Evolutionary conservation across 2,888 invertebrate species (phyloP), one percentile per base, ranked within the genome.

Genomic region (Ligdia adustata): DNA sequence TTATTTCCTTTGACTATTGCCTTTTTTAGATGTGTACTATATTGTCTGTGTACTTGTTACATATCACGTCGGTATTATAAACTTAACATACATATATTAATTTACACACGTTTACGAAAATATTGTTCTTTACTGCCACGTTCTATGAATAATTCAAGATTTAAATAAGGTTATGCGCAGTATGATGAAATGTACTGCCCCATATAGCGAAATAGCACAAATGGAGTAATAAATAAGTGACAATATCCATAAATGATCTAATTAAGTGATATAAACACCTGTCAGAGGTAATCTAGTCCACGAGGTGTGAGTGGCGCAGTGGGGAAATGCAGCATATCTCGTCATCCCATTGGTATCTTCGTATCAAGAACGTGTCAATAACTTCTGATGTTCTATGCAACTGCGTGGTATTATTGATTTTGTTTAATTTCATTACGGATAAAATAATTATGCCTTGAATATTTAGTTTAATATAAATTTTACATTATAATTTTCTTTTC

Each of bases 221-320:
- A 60, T 62, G 61, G 43, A 34, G 37, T 46, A 49, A 67, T 66
- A 57, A 61, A 69, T 69, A 62, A 60, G 46, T 54, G 49, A 53
- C 43, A 55, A 57, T 62, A 62, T 58, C 65, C 47, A 56, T 60
- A 64, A 57, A 66, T 76, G 72, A 61, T 74, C 72, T 75, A 75
- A 78, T 80, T 82, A 78, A 60, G 58, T 49, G 57, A 62, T 59
- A 56, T 55, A 62, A 63, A 64, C 52, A 61, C 47, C 45, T 60
- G 59, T 52, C 55, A 53, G 62, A 67, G 64, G 68, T 82, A 74
- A 84, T 79, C 55, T 65, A 85, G 65, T 75, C 83, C 88, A 87
- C 87, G 86, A 76, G 88, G 63, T 37, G 34, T 39, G 40, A 43
- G 57, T 77, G 76, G 75, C 79, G 83, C 69, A 78, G 78, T 52